Evolutionary conservation across 2,797 vertebrate species (phyloP).

Genomic region (Falco cherrug): DNA sequence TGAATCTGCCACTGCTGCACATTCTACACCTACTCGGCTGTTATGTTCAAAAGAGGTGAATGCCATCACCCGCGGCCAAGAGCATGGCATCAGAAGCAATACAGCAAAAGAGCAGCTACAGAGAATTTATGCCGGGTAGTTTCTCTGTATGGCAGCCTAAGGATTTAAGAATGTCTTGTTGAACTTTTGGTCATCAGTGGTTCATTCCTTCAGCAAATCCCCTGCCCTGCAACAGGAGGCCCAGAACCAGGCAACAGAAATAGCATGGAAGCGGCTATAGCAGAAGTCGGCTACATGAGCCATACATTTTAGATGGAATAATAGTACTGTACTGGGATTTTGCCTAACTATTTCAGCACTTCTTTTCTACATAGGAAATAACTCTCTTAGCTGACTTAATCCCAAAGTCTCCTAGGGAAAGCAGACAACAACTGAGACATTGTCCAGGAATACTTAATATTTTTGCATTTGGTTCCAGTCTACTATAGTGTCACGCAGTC

Average conservation of each 20-base stretch:
- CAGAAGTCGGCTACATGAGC: neutral
- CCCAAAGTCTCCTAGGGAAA: neutral
- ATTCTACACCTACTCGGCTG: neutral
- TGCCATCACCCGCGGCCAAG: neutral
- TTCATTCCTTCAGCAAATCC: neutral
- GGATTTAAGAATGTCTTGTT: neutral
- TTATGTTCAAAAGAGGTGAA: neutral
- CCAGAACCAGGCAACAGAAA: neutral
- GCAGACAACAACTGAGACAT: neutral
- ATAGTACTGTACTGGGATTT: neutral
- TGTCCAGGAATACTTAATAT: neutral
- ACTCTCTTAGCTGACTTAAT: neutral
- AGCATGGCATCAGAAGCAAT: neutral
- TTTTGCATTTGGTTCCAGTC: neutral
- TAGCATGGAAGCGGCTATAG: neutral
- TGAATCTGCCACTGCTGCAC: neutral
- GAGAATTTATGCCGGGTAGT: neutral
- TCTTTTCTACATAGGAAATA: neutral
- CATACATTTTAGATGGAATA: neutral
- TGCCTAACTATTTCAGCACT: neutral
- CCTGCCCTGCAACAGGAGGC: neutral
- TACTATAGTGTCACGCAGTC: accelerated
- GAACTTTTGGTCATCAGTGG: neutral
- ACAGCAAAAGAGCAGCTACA: neutral
- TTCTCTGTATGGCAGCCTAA: neutral